Evolutionary conservation across 1,140 invertebrate genomes (phyloP).

Genomic region (Hetaerina americana): DNA sequence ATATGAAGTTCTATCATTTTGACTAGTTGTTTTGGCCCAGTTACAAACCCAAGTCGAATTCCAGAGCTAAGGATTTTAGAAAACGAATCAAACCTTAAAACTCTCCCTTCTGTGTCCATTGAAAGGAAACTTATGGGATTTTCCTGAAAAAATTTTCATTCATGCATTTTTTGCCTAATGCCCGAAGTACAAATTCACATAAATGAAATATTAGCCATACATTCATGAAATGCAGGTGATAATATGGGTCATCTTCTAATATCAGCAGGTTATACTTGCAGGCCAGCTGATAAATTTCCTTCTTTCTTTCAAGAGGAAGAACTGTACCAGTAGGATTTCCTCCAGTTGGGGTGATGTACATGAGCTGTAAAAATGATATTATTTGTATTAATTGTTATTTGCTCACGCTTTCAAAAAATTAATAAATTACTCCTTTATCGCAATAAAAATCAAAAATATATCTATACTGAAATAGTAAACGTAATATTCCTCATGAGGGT

Average conservation of each 20-base stretch:
- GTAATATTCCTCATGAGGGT: too few relatives aligned
- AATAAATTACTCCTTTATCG: too few relatives aligned
- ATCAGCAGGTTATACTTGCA: constrained; percentile 64
- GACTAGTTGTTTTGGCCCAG: constrained; percentile 47
- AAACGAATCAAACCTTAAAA: constrained; percentile 64
- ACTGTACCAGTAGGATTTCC: constrained; percentile 58
- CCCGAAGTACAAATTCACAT: not conserved
- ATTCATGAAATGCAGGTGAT: constrained; percentile 48
- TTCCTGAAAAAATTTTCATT: constrained; percentile 26
- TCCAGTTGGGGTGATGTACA: constrained; percentile 47
- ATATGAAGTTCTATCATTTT: constrained; percentile 50
- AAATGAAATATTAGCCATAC: not conserved
- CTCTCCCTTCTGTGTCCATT: constrained; percentile 59
- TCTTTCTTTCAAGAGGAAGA: constrained; percentile 46
- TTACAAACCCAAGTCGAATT: constrained; percentile 55
- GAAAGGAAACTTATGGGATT: constrained; percentile 54
- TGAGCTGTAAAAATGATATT: constrained; percentile 30
- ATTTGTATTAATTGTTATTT: too few relatives aligned
- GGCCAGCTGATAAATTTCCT: constrained; percentile 58
- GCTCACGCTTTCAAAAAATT: not conserved
- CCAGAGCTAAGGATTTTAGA: constrained; percentile 64
- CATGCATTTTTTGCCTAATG: not conserved
- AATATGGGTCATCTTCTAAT: constrained; percentile 71
- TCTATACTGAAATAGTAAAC: too few relatives aligned
- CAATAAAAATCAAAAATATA: too few relatives aligned